Evolutionary conservation across 2,888 invertebrate genomes (phyloP).

Genomic region (Mechanitis mazaeus): DNA sequence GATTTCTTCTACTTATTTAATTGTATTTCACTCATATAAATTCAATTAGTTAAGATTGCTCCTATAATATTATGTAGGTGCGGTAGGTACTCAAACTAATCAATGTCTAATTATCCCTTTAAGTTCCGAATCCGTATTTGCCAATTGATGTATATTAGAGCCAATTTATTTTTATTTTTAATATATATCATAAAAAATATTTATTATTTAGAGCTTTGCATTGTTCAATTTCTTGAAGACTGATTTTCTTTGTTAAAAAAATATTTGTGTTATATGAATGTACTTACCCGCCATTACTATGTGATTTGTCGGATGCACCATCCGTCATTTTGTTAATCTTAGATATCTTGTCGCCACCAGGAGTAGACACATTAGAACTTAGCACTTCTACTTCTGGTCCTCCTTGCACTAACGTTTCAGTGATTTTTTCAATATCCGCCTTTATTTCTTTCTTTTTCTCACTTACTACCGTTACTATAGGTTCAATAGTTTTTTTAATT

Average conservation of each 20-base stretch:
- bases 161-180: too few species aligned
- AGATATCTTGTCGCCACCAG: conserved; percentile 47
- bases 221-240: too few species aligned
- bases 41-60: too few species aligned
- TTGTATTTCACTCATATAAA: too few species aligned
- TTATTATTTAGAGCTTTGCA: too few species aligned
- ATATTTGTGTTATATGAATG: conserved; percentile 8
- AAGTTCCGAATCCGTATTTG: too few species aligned
- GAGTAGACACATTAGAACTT: conserved; percentile 73
- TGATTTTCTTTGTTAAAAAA: not conserved
- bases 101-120: too few species aligned
- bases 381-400: conserved; percentile 78
- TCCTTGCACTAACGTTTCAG: conserved; percentile 71
- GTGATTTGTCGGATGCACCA: conserved; percentile 60
- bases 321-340: conserved; percentile 47
- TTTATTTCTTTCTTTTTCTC: conserved; percentile 52
- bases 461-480: conserved; percentile 63
- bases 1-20: too few species aligned
- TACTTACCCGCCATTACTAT: conserved; percentile 70
- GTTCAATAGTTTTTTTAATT: conserved; percentile 51
- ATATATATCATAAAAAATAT: too few species aligned
- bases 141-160: too few species aligned
- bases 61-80: too few species aligned
- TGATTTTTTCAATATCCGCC: conserved; percentile 51
- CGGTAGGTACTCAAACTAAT: too few species aligned